Evolutionary conservation across 2,888 invertebrate species (phyloP).

Genomic region (Xylocampa areola): DNA sequence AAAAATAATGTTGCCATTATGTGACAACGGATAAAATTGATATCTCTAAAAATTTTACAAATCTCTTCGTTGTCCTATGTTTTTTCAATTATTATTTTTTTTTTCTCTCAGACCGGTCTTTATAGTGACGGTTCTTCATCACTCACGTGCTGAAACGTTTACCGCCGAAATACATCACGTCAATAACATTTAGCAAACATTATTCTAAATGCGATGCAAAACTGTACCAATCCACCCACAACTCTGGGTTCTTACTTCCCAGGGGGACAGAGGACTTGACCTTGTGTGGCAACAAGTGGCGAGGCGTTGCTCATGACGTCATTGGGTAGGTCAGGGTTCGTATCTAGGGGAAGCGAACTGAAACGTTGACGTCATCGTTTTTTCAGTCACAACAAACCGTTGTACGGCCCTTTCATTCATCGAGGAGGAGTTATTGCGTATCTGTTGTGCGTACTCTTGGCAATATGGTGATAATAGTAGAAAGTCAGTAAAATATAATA

Average conservation of each 20-base stretch:
- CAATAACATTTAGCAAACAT: not conserved
- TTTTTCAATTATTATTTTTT: too few relatives aligned
- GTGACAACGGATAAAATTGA: too few relatives aligned
- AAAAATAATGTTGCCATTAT: too few relatives aligned
- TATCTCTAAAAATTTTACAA: too few relatives aligned
- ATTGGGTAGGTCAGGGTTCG: constrained; percentile 36
- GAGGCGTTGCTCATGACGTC: constrained; percentile 27
- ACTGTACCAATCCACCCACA: constrained; percentile 17
- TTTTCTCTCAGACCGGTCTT: too few relatives aligned
- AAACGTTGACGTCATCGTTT: constrained; percentile 38
- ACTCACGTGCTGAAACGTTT: too few relatives aligned
- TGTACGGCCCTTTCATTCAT: constrained; percentile 20
- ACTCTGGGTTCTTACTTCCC: constrained; percentile 1
- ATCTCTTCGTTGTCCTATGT: too few relatives aligned
- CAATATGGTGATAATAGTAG: too few relatives aligned
- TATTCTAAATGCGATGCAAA: constrained; percentile 10
- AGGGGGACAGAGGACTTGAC: constrained; percentile 24
- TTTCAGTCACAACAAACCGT: constrained; percentile 35
- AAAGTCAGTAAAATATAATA: too few relatives aligned
- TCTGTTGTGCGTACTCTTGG: constrained; percentile 20
- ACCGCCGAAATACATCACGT: too few relatives aligned
- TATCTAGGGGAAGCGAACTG: constrained; percentile 16
- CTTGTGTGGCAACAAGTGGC: constrained; percentile 35
- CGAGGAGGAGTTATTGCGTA: constrained; percentile 1
- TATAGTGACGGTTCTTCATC: too few relatives aligned